Conservation (phyloP, 2,113 vertebrate species). For the Glareola pratincola region DNA sequence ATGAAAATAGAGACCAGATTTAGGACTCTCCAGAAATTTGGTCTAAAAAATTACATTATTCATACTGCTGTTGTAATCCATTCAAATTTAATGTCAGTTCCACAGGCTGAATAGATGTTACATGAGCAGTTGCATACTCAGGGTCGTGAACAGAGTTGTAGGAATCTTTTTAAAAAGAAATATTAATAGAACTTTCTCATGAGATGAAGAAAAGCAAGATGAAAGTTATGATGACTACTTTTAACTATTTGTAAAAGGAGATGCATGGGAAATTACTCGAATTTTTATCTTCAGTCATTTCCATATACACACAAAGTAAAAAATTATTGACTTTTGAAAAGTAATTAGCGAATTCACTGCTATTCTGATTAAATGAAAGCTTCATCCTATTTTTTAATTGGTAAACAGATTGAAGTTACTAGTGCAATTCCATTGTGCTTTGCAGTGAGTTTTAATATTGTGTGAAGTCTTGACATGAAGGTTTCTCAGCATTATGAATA, state of each 20-base stretch:
- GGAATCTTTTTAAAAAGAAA: background rate
- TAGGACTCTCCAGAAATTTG: background rate
- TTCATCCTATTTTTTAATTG: background rate
- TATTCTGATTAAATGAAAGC: conserved; percentile 19
- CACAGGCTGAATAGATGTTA: background rate
- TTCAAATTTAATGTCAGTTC: background rate
- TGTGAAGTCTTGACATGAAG: background rate
- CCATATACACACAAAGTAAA: background rate
- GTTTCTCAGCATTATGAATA: background rate
- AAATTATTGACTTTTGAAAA: background rate
- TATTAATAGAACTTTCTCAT: background rate
- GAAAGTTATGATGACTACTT: background rate
- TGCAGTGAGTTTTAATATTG: background rate
- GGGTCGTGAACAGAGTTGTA: background rate
- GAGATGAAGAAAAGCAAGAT: background rate
- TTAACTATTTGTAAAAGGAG: background rate
- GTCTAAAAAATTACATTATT: background rate
- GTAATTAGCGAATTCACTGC: background rate
- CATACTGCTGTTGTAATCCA: background rate
- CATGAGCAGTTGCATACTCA: background rate
- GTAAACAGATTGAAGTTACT: background rate
- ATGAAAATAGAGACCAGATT: background rate
- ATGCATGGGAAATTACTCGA: background rate
- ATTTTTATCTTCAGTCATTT: conserved; percentile 3
- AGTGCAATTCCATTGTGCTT: background rate